Percentiles rank a stretch among this genome's conserved stretches.
Evolutionary conservation across 2,113 vertebrate species (phyloP).

Genomic region (Oxyura jamaicensis): DNA sequence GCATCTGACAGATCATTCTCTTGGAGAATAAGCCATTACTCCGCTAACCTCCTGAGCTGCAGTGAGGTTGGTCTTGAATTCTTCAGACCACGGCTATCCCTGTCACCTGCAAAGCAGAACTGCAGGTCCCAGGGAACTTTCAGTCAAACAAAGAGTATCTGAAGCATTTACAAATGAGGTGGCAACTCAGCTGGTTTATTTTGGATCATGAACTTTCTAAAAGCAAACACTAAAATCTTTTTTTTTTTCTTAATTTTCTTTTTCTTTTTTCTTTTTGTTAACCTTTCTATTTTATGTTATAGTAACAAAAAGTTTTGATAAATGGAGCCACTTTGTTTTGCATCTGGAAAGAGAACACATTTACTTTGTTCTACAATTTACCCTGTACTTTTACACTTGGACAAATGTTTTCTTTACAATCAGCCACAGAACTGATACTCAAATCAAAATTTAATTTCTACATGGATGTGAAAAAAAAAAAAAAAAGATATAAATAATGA

Average conservation of each 20-base stretch:
- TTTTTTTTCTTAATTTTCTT: neutral
- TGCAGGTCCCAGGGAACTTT: neutral
- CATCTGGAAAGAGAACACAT: neutral
- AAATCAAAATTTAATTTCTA: neutral
- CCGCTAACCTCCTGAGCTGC: neutral
- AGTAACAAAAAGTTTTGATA: neutral
- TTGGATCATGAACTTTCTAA: neutral
- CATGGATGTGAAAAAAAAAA: neutral
- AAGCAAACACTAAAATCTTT: neutral
- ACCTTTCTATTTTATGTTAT: neutral
- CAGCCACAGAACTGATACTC: neutral
- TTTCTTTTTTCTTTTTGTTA: neutral
- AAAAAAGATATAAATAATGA: neutral
- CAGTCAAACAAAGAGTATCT: neutral
- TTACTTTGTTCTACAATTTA: neutral
- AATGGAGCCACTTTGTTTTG: neutral
- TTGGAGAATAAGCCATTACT: neutral
- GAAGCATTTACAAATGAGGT: neutral
- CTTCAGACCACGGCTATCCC: neutral
- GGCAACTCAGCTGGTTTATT: neutral
- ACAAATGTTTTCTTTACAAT: neutral
- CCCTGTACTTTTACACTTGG: neutral
- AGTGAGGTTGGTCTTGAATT: neutral
- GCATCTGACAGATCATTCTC: fast-evolving
- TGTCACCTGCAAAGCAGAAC: neutral